Evolutionary conservation across 2,888 invertebrate genomes (phyloP).

Genomic region (Acanthopleura granulata): DNA sequence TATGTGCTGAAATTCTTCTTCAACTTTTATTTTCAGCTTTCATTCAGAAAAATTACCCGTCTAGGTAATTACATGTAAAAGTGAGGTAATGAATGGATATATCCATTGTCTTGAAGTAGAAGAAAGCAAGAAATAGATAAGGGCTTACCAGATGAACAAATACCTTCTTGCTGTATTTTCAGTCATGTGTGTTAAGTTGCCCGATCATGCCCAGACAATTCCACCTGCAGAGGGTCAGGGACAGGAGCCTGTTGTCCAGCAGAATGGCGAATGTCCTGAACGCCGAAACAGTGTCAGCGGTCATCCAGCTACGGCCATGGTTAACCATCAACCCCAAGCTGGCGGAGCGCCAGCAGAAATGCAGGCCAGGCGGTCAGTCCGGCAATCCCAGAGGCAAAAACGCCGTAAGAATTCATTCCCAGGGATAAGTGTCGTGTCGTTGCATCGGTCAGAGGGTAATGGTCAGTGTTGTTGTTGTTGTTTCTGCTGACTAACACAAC

Average conservation of each 20-base stretch:
- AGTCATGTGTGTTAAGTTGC: constrained; percentile 50
- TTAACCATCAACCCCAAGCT: background rate
- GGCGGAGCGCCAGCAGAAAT: background rate
- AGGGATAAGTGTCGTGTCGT: too few species aligned
- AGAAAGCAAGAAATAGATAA: too few species aligned
- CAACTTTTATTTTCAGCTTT: too few species aligned
- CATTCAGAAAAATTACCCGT: too few species aligned
- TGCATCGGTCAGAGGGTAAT: background rate
- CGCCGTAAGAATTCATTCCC: constrained; percentile 3
- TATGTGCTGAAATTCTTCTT: too few species aligned
- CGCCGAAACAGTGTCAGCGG: background rate
- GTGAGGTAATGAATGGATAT: too few species aligned
- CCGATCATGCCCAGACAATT: constrained; percentile 33
- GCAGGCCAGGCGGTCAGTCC: constrained; percentile 5
- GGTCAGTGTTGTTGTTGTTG: constrained; percentile 5
- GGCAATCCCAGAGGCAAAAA: constrained; percentile 10
- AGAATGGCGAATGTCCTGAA: background rate
- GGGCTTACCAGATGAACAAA: too few species aligned
- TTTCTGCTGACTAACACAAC: too few species aligned
- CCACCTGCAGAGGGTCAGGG: constrained; percentile 26
- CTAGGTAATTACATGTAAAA: too few species aligned
- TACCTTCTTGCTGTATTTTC: background rate
- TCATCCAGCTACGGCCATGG: background rate
- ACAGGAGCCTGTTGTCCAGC: background rate
- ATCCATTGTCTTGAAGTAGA: too few species aligned